Evolutionary conservation across 2,113 vertebrate genomes (phyloP).

Genomic region (Otus sunia): DNA sequence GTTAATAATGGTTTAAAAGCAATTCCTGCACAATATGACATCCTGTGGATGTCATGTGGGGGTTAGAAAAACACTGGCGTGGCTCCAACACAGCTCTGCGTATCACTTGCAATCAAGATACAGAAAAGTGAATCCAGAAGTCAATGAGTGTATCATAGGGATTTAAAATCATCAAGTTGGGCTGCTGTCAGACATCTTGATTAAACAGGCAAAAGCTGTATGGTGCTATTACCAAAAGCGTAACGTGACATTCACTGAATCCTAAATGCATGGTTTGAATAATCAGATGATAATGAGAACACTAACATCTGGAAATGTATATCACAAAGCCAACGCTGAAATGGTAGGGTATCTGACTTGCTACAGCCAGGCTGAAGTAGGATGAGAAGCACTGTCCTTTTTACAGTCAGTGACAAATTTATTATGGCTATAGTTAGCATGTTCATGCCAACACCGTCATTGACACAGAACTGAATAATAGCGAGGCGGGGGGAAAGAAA

Average conservation of each 20-base stretch:
- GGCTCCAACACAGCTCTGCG: not conserved
- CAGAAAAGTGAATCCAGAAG: conserved; percentile 49
- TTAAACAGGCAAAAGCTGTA: not conserved
- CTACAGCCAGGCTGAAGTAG: not conserved
- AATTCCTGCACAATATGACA: conserved; percentile 4
- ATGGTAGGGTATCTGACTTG: fast-evolving
- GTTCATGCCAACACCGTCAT: not conserved
- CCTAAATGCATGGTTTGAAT: not conserved
- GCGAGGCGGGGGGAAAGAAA: not conserved
- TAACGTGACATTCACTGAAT: not conserved
- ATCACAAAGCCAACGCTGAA: not conserved
- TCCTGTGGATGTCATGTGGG: conserved; percentile 16
- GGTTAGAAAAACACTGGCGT: conserved; percentile 44
- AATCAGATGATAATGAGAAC: not conserved
- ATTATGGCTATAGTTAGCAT: not conserved
- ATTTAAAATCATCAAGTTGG: not conserved
- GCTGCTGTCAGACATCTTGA: not conserved
- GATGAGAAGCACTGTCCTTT: not conserved
- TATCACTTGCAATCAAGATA: conserved; percentile 1
- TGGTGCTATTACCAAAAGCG: not conserved
- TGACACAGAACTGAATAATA: not conserved
- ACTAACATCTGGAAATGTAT: not conserved
- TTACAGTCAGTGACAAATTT: not conserved
- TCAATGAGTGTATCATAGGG: not conserved
- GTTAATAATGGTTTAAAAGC: conserved; percentile 20